phyloP scores from a whole-genome alignment of 2,888 invertebrate genomes.

The Andrena haemorrhoa region DNA sequence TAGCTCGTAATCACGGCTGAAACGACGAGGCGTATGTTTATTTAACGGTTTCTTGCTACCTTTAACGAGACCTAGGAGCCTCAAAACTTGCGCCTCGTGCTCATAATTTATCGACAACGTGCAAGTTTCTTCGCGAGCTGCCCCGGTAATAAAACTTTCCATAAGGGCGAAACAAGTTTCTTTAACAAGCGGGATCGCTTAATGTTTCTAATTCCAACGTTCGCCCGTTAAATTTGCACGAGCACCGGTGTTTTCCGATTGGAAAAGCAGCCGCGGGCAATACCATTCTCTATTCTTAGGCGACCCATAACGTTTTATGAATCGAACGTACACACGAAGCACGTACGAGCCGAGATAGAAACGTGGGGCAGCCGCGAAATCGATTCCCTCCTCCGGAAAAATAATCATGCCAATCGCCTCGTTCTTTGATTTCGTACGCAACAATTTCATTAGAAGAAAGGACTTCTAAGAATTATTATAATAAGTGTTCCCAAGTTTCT shows the following conservation, averaged over 20 bases:
- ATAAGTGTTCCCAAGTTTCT: neutral
- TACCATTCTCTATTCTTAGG: constrained; percentile 31
- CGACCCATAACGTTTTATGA: constrained; percentile 43
- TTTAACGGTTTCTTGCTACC: neutral
- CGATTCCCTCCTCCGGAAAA: constrained; percentile 22
- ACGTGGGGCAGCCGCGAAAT: constrained; percentile 16
- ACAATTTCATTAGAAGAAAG: neutral
- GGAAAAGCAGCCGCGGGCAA: neutral
- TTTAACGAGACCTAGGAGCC: neutral
- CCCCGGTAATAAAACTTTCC: neutral
- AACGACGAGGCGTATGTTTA: neutral
- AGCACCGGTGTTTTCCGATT: neutral
- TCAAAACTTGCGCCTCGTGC: neutral
- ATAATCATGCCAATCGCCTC: neutral
- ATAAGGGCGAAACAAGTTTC: neutral
- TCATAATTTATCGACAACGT: neutral
- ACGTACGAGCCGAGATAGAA: constrained; percentile 5
- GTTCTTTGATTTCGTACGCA: neutral
- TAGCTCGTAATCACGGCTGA: neutral
- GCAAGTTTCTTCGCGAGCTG: neutral
- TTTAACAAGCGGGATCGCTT: neutral
- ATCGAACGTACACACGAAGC: constrained; percentile 24
- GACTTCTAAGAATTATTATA: neutral
- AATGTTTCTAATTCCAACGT: neutral
- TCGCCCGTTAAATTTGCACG: constrained; percentile 19